Conservation (phyloP, 1,140 invertebrate species). For the Nasonia giraulti region DNA sequence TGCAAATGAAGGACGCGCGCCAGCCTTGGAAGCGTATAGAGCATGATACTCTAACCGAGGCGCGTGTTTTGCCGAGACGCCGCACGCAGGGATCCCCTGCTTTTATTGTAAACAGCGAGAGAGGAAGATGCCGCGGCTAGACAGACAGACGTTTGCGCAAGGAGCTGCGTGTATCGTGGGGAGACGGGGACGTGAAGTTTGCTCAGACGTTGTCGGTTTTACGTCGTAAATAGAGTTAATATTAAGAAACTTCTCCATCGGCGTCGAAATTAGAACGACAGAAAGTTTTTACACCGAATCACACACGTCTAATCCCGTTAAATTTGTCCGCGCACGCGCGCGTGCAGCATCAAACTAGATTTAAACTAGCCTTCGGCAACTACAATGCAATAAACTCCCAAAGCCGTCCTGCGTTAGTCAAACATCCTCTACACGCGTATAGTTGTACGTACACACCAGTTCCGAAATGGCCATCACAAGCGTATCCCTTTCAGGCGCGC, state of each 20-base stretch:
- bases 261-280: neutral
- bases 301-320: neutral
- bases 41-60: conserved; percentile 23
- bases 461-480: neutral
- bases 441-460: neutral
- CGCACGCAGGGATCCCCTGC: neutral
- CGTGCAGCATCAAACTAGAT: neutral
- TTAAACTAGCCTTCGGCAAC: conserved; percentile 17
- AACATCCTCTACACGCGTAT: neutral
- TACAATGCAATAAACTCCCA: conserved; percentile 2
- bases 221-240: too few species aligned
- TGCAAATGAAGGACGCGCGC: conserved; percentile 25
- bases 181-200: too few species aligned
- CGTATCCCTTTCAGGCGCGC: neutral
- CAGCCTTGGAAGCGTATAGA: neutral
- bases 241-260: neutral
- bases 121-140: neutral
- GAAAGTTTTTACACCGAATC: neutral
- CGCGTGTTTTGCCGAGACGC: conserved; percentile 2
- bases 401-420: conserved; percentile 1
- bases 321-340: neutral
- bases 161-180: neutral
- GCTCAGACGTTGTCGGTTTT: too few species aligned
- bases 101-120: conserved; percentile 26
- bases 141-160: conserved; percentile 13